Conservation (phyloP, 2,888 invertebrate genomes). For the Eupeodes luniger region DNA sequence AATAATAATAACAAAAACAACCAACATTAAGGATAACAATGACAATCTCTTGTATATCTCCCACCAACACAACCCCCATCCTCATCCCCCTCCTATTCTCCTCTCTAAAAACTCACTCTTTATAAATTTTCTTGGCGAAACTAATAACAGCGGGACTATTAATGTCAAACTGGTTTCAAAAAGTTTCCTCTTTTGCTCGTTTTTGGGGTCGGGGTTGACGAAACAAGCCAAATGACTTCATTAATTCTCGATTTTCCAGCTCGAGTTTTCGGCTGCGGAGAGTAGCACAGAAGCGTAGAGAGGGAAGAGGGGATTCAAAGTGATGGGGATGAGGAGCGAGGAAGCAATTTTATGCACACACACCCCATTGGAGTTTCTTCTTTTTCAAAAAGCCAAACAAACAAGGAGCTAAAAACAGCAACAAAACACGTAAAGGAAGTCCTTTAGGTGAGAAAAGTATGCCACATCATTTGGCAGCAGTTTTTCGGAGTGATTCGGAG, state of each 20-base stretch:
- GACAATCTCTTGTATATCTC: conserved; percentile 71
- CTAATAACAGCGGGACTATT: conserved; percentile 76
- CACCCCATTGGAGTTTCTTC: conserved; percentile 64
- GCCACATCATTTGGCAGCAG: conserved; percentile 69
- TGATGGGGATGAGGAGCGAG: not conserved
- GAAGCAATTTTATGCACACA: conserved; percentile 75
- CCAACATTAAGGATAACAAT: conserved; percentile 76
- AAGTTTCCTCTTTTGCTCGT: conserved; percentile 65
- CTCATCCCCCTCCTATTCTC: not conserved
- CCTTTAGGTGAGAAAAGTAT: conserved; percentile 53
- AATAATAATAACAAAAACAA: conserved; percentile 61
- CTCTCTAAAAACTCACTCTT: conserved; percentile 1
- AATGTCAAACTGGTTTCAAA: conserved; percentile 76
- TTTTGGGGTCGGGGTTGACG: conserved; percentile 74
- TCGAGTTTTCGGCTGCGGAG: conserved; percentile 5
- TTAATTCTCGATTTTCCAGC: conserved; percentile 81
- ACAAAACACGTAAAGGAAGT: conserved; percentile 15
- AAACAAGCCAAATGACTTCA: conserved; percentile 82
- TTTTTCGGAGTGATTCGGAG: conserved; percentile 68
- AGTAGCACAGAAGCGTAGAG: not conserved
- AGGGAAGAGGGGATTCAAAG: too few species aligned
- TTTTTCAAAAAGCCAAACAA: not conserved
- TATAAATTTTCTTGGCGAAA: conserved; percentile 70
- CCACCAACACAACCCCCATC: not conserved
- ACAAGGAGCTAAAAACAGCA: conserved; percentile 3